Evolutionary conservation across 1,140 invertebrate species (phyloP).

Genomic region (Chionoecetes opilio): DNA sequence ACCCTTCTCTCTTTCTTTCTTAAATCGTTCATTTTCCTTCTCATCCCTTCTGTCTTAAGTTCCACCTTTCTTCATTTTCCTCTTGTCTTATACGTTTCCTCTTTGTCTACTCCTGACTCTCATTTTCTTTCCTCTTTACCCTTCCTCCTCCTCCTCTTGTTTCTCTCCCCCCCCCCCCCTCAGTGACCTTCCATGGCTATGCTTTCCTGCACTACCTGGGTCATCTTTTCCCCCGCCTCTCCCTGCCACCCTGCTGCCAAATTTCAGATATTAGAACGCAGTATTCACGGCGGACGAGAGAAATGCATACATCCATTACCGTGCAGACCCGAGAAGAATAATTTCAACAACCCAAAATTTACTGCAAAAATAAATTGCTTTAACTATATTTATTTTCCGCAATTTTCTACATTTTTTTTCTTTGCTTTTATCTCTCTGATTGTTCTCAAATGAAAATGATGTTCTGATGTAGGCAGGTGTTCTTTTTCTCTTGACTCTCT

Average conservation of each 20-base stretch:
- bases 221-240: not conserved
- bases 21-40: not conserved
- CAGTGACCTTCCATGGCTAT: too few relatives aligned
- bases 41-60: not conserved
- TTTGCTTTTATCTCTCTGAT: not conserved
- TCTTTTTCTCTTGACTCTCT: too few relatives aligned
- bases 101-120: not conserved
- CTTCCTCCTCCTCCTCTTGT: not conserved
- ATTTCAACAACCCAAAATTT: not conserved
- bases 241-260: not conserved
- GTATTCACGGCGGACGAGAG: constrained; percentile 13
- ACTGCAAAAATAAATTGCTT: constrained; percentile 21
- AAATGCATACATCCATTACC: constrained; percentile 7
- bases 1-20: not conserved
- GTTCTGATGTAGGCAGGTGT: too few relatives aligned
- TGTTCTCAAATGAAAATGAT: too few relatives aligned
- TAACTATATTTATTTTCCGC: not conserved
- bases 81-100: not conserved
- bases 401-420: not conserved
- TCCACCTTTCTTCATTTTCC: not conserved
- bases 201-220: too few relatives aligned
- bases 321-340: not conserved
- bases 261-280: constrained; percentile 10
- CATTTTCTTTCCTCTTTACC: not conserved
- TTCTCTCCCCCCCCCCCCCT: too few relatives aligned